Evolutionary conservation across 2,888 invertebrate genomes (phyloP).

Genomic region (Spodoptera exigua): DNA sequence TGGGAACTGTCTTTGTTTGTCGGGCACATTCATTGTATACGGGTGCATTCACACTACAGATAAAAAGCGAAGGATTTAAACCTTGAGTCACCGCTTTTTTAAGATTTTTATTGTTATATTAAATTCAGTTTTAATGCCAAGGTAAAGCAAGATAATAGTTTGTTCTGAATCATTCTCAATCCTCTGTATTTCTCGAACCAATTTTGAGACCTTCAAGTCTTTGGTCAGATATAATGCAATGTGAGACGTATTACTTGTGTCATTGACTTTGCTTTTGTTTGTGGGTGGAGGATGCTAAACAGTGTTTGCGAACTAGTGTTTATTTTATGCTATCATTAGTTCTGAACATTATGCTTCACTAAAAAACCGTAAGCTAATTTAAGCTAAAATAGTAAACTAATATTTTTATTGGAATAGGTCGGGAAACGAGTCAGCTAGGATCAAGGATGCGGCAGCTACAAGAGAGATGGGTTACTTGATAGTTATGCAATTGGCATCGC

Average conservation of each 20-base stretch:
- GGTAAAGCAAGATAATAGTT: slow-evolving; percentile 34
- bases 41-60: background rate
- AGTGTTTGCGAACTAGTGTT: too few species aligned
- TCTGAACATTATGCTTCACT: too few species aligned
- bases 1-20: background rate
- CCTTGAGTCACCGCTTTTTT: slow-evolving; percentile 33
- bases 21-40: background rate
- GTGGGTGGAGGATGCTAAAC: too few species aligned
- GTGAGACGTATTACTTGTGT: slow-evolving; percentile 28
- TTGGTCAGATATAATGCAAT: slow-evolving; percentile 31
- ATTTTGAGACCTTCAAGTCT: slow-evolving; percentile 24
- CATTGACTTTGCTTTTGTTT: too few species aligned
- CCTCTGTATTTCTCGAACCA: slow-evolving; percentile 20
- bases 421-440: too few species aligned
- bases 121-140: slow-evolving; percentile 50
- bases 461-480: too few species aligned
- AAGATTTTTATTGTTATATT: slow-evolving; percentile 36
- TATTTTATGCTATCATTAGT: too few species aligned
- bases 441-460: too few species aligned
- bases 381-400: too few species aligned
- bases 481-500: too few species aligned
- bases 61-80: slow-evolving; percentile 11
- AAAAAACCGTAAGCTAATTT: too few species aligned
- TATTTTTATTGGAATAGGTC: too few species aligned
- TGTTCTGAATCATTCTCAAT: slow-evolving; percentile 46